Conservation (phyloP, 2,113 vertebrate genomes). For the Catagonus wagneri region DNA sequence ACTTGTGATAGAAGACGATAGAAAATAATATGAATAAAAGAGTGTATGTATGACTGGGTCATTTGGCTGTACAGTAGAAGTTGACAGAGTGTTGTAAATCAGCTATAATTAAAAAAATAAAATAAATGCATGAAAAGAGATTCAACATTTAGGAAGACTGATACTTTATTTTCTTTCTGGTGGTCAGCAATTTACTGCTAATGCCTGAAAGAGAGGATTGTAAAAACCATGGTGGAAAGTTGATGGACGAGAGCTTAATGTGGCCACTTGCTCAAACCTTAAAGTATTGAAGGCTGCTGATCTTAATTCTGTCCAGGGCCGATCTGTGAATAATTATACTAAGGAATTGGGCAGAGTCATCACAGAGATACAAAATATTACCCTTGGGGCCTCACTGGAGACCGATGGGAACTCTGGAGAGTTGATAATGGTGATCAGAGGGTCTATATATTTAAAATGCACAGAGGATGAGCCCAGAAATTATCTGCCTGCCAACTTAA, state of each 20-base stretch:
- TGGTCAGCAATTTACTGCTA: slow-evolving; percentile 38
- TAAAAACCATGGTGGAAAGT: slow-evolving; percentile 6
- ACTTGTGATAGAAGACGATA: no score
- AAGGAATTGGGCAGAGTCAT: slow-evolving; percentile 58
- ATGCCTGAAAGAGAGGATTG: slow-evolving; percentile 20
- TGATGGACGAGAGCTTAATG: background rate
- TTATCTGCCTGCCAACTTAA: slow-evolving; percentile 76
- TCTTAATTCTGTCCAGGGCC: slow-evolving; percentile 48
- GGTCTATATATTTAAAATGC: slow-evolving; percentile 76
- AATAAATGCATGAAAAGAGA: slow-evolving; percentile 4
- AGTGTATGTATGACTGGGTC: no score
- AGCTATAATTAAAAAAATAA: no score
- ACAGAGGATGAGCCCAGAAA: slow-evolving; percentile 73
- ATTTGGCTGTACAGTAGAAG: no score
- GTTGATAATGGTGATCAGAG: slow-evolving; percentile 57
- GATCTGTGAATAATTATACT: slow-evolving; percentile 66
- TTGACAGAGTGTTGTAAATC: no score
- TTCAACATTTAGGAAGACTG: slow-evolving; percentile 55
- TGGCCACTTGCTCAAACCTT: background rate
- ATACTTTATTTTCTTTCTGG: slow-evolving; percentile 60
- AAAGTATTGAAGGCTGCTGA: background rate
- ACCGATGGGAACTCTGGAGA: slow-evolving; percentile 57
- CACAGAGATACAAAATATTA: slow-evolving; percentile 56
- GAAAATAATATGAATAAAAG: no score
- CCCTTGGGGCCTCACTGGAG: slow-evolving; percentile 49